Evolutionary conservation across 2,888 invertebrate species (phyloP).

Genomic region (Phania funesta): DNA sequence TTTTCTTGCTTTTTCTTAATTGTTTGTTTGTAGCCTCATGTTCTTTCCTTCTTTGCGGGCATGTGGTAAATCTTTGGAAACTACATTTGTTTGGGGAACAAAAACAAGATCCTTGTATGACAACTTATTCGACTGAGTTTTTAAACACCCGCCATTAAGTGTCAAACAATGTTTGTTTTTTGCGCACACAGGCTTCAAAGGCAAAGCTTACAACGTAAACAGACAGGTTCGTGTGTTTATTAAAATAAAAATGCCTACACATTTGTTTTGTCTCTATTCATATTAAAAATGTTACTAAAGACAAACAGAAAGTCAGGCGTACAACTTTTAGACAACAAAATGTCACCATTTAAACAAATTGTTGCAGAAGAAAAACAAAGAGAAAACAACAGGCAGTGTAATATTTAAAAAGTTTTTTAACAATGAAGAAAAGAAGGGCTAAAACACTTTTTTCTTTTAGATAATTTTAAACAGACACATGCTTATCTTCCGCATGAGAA

Average conservation of each 20-base stretch:
- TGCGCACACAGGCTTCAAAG: slow-evolving; percentile 27
- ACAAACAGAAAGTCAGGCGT: not conserved
- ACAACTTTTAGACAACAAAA: slow-evolving; percentile 22
- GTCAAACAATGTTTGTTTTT: slow-evolving; percentile 36
- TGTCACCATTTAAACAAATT: not conserved
- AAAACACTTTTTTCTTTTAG: not conserved
- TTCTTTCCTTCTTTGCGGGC: not conserved
- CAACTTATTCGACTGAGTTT: slow-evolving; percentile 8
- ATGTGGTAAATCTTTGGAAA: not conserved
- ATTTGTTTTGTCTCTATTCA: not conserved
- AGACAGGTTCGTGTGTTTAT: slow-evolving; percentile 1
- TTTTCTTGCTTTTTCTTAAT: slow-evolving; percentile 11
- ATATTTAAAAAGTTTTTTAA: not conserved
- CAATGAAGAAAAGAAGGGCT: not conserved
- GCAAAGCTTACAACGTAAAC: slow-evolving; percentile 7
- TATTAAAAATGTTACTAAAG: not conserved
- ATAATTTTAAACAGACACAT: slow-evolving; percentile 4
- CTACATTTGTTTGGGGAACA: not conserved
- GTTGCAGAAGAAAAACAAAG: not conserved
- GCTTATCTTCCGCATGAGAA: not conserved
- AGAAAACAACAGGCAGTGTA: not conserved
- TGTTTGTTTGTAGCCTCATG: slow-evolving; percentile 24
- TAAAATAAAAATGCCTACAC: slow-evolving; percentile 3
- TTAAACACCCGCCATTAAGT: slow-evolving; percentile 42
- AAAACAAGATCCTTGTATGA: not conserved